Evolutionary conservation across 30 jellyfish, hydroid and myxozoan species (phyloP).

Genomic region (Morbakka virulenta): DNA sequence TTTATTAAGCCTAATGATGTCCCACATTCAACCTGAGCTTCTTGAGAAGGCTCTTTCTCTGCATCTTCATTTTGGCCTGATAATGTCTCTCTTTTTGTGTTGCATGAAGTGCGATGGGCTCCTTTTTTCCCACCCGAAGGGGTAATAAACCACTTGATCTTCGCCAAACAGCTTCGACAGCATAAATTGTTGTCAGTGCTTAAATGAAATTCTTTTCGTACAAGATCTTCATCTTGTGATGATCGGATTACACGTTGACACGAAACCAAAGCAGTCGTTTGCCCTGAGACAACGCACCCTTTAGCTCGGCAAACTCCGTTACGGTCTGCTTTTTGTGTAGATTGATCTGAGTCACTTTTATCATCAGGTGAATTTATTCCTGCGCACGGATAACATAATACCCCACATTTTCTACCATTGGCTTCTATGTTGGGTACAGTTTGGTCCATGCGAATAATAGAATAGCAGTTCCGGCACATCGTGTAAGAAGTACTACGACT

Average conservation of each 20-base stretch:
- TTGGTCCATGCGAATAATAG: conserved; percentile 36
- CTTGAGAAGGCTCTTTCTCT: too few species aligned
- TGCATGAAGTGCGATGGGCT: too few species aligned
- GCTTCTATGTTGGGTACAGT: conserved; percentile 44
- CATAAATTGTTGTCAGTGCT: conserved; percentile 45
- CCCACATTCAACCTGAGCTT: too few species aligned
- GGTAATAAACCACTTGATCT: conserved; percentile 58
- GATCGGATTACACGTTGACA: conserved; percentile 33
- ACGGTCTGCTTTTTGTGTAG: neutral
- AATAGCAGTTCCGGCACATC: conserved; percentile 47
- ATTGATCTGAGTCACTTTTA: neutral
- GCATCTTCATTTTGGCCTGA: too few species aligned
- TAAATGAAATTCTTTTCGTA: conserved; percentile 50
- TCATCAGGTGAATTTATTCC: neutral
- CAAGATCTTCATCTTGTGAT: conserved; percentile 38
- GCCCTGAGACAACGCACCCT: conserved; percentile 48
- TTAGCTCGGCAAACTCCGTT: conserved; percentile 42
- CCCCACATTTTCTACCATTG: conserved; percentile 53
- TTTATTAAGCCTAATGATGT: too few species aligned
- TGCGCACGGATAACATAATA: conserved; percentile 27
- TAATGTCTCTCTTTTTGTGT: too few species aligned
- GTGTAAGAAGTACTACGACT: too few species aligned
- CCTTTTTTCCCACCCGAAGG: too few species aligned
- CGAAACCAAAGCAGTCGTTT: conserved; percentile 39
- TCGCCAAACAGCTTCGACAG: conserved; percentile 62